Evolutionary conservation across 2,888 invertebrate genomes (phyloP), one percentile per base, ranked within the genome.

Genomic region (Noctua janthina): DNA sequence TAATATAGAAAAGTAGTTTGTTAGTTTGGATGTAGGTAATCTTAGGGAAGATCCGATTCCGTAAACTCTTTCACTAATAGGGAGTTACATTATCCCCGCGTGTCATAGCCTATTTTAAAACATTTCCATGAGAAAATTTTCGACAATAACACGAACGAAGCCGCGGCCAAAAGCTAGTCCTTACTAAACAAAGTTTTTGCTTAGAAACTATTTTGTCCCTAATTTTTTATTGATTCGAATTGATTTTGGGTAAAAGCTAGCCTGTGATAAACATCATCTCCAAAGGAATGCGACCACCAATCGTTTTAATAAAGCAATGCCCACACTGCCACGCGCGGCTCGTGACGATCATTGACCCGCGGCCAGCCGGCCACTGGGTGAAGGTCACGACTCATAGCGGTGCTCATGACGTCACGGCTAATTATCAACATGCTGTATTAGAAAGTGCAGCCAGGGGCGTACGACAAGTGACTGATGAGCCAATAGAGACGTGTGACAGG

Each of bases 341-440:
- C 39, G 66, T 51, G 29, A 43, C 84, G 85, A 85, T 49, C 87
- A 74, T 74, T 86, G 78, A 86, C 85, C 88, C 70, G 66, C 46
- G 46, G n/a, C 29, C 68, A 46, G n/a, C 59, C 79, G 84, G 76
- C 74, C 82, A 76, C 59, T 86, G 46, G 87, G 87, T 87, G 87
- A 87, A 87, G 87, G 87, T 86, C 87, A 73, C 72, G 76, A 68
- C 76, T 69, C 71, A 59, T 74, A 86, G 70, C 83, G 79, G 83
- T 66, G 66, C 23, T n/a, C 13, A 49, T 85, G 85, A 79, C 73
- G 88, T 85, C 88, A 86, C 43, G n/a, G 13, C 59, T 39, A 39
- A 77, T 85, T 78, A 86, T 73, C 74, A 59, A 74, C 62, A 81
- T 46, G 39, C 51, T 62, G 46, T 56, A 64, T 74, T 78, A 81